Conservation (phyloP, 2,888 invertebrate genomes). For the Dynastes grantii region DNA sequence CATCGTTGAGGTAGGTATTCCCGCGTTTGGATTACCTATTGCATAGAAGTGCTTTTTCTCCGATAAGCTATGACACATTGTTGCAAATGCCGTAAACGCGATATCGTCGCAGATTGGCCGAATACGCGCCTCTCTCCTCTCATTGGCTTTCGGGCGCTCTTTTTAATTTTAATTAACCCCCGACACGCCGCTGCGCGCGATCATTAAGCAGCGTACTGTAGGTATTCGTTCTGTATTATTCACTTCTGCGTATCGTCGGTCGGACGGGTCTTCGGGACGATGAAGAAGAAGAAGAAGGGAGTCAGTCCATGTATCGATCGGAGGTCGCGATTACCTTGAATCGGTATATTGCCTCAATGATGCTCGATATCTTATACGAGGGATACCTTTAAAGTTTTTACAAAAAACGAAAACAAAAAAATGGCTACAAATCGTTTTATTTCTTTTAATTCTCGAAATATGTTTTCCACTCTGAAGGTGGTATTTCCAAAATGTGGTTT, state of each 20-base stretch:
- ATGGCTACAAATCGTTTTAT: too few relatives aligned
- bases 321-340: slow-evolving; percentile 67
- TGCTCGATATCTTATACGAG: neutral
- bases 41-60: too few relatives aligned
- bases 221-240: slow-evolving; percentile 52
- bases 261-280: neutral
- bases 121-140: neutral
- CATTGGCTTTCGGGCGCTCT: slow-evolving; percentile 49
- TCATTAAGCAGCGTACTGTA: slow-evolving; percentile 64
- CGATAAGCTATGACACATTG: neutral
- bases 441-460: too few relatives aligned
- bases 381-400: too few relatives aligned
- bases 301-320: slow-evolving; percentile 64
- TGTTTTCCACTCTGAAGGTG: too few relatives aligned
- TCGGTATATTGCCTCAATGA: slow-evolving; percentile 62
- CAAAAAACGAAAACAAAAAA: too few relatives aligned
- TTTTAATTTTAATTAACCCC: slow-evolving; percentile 70
- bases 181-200: slow-evolving; percentile 53
- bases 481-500: too few relatives aligned
- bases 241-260: neutral
- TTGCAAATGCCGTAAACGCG: slow-evolving; percentile 1
- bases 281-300: too few relatives aligned
- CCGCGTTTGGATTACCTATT: neutral
- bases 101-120: slow-evolving; percentile 15
- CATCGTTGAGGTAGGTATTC: neutral